Conservation (phyloP, 2,797 vertebrate genomes). For the Ambastaia sidthimunki region DNA sequence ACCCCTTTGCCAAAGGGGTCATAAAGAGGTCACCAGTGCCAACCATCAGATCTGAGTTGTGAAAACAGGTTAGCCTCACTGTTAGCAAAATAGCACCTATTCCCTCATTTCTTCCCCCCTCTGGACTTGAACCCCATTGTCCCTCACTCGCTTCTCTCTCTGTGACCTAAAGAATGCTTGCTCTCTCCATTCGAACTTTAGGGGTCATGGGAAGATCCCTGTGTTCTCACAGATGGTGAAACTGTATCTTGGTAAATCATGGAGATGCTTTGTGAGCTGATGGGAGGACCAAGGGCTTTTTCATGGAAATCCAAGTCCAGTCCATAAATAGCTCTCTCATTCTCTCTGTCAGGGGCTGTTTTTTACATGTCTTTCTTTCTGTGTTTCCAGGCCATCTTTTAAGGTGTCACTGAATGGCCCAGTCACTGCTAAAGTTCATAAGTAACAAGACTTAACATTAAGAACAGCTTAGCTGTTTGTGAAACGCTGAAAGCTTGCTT, state of each 20-base stretch:
- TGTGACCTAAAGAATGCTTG: conserved; percentile 44
- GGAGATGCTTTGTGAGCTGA: conserved; percentile 57
- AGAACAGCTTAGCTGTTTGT: neutral
- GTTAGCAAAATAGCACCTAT: neutral
- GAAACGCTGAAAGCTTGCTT: neutral
- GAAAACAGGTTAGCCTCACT: neutral
- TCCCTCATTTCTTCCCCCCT: conserved; percentile 37
- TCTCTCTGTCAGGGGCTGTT: conserved; percentile 33
- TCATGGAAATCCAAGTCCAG: conserved; percentile 56
- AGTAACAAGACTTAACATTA: neutral
- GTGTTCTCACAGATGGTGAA: conserved; percentile 56
- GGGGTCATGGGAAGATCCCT: conserved; percentile 75
- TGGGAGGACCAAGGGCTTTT: conserved; percentile 55
- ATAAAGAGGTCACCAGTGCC: conserved; percentile 65
- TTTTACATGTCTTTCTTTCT: conserved; percentile 38
- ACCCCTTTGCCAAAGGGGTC: conserved; percentile 57
- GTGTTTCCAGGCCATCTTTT: conserved; percentile 33
- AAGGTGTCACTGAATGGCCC: conserved; percentile 37
- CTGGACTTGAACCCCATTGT: conserved; percentile 15
- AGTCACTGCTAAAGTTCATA: conserved; percentile 28
- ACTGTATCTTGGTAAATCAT: conserved; percentile 65
- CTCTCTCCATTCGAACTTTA: conserved; percentile 56
- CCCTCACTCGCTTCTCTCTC: conserved; percentile 16
- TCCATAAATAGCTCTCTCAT: conserved; percentile 49
- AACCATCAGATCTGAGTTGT: conserved; percentile 48